Base-by-base conservation (phyloP, 2,888 invertebrate genomes). In the Himalopsyche tibetana region DNA sequence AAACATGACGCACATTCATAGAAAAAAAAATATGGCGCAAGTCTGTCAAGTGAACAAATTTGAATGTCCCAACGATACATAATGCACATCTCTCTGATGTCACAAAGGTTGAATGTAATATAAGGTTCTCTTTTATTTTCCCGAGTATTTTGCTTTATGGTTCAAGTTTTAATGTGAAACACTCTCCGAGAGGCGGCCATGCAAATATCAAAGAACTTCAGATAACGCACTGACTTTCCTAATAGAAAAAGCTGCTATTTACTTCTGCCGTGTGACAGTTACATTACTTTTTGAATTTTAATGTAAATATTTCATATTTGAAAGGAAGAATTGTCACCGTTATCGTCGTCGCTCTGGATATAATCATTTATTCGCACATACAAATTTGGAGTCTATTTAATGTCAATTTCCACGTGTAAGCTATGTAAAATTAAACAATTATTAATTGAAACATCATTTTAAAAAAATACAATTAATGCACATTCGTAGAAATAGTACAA, bases 101-200 rank as follows among this genome's bases (percentile, higher is more conserved):
- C 36, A 74, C 74, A 74, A 74, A 74, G 74, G 74, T 36, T 74
- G 74, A 36, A 36, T 36, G 36, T 36, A 12, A 74, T 74, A 74
- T 15, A 38, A 36, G 63, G 63, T 63, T 19, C 36, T 74, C 74
- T 74, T 74, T 74, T 74, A 74, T 74, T 74, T 36, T 38, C 38
- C 9, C 36, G 74, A 74, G 74, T 38, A 74, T 74, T 74, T 74
- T 74, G 74, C 74, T 74, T 74, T 74, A 74, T 38, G 74, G 74
- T 74, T 74, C 74, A 74, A 36, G 74, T 74, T 74, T 74, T 74
- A 74, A 74, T 74, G 74, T 74, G 74, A 74, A 74, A 74, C 74
- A 74, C 74, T 74, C 74, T 74, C 15, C 38, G 38, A 74, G 74
- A 74, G 36, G 74, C 74, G 74, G 74, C 74, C 74, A 74, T 74